These are phyloP conservation scores for Vidua macroura DNA, from an alignment of 2,113 vertebrate genomes.

Conservation along the genomic window DNA sequence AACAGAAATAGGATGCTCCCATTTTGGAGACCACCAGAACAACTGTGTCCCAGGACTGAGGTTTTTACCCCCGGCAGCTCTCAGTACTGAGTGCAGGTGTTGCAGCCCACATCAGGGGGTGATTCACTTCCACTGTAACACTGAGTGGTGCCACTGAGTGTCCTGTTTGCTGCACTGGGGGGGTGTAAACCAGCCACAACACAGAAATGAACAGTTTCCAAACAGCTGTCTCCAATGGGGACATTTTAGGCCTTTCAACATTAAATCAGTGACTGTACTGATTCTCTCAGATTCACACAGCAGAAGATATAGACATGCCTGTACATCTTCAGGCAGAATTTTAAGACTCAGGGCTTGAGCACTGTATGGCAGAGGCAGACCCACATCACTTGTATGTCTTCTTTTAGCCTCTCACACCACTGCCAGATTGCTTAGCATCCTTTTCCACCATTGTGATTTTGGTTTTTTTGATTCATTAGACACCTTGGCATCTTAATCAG, in stretches of 20 bases:
- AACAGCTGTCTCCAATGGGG: neutral
- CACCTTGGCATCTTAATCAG: neutral
- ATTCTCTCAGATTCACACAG: neutral
- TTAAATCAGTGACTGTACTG: neutral
- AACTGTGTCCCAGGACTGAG: neutral
- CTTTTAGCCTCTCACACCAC: neutral
- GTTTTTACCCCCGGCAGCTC: neutral
- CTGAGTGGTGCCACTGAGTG: neutral
- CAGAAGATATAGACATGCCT: rapidly evolving
- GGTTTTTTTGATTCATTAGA: neutral
- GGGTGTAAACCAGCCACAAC: rapidly evolving
- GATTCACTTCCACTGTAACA: rapidly evolving
- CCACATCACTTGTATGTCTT: neutral
- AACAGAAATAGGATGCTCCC: rapidly evolving
- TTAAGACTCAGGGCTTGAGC: neutral
- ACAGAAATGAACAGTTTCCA: neutral
- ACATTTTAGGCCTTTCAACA: neutral
- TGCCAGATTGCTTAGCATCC: neutral
- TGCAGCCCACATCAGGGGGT: neutral
- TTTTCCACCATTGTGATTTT: neutral
- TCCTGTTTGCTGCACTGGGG: neutral
- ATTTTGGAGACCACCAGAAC: neutral
- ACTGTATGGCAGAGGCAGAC: neutral
- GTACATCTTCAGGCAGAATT: neutral
- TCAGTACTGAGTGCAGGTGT: no score